Conservation (phyloP, 1,140 invertebrate genomes). For the Trachelipus rathkii region DNA sequence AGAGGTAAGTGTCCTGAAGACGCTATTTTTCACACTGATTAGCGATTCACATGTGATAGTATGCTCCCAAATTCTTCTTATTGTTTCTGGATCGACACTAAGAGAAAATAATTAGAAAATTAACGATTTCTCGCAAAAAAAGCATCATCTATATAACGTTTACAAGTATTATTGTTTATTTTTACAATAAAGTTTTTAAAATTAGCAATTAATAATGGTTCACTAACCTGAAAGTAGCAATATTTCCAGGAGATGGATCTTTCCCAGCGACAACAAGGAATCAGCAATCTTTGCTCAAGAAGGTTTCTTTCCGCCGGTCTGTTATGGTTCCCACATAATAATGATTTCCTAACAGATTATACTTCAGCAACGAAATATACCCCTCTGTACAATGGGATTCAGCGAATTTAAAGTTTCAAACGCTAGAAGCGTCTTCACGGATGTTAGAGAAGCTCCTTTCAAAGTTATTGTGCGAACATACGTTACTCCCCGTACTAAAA, state of each 20-base stretch:
- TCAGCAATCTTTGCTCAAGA: conserved; percentile 94
- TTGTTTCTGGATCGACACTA: too few relatives aligned
- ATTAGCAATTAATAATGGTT: not conserved
- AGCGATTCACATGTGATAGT: too few relatives aligned
- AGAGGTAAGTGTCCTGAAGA: too few relatives aligned
- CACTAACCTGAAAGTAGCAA: conserved; percentile 78
- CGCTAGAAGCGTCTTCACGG: conserved; percentile 85
- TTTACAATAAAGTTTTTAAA: too few relatives aligned
- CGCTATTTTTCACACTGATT: too few relatives aligned
- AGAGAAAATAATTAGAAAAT: too few relatives aligned
- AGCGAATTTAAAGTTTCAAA: conserved; percentile 95
- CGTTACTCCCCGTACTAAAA: conserved; percentile 75
- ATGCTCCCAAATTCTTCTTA: too few relatives aligned
- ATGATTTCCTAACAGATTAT: conserved; percentile 85
- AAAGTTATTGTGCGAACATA: conserved; percentile 57
- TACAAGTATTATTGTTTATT: too few relatives aligned
- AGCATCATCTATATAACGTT: too few relatives aligned
- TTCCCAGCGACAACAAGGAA: conserved; percentile 71
- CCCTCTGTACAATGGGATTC: conserved; percentile 90
- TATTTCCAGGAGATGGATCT: conserved; percentile 61
- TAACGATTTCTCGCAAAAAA: too few relatives aligned
- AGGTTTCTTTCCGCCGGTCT: conserved; percentile 96
- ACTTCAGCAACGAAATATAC: conserved; percentile 78
- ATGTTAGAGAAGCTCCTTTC: conserved; percentile 73
- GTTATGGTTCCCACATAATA: conserved; percentile 92